Evolutionary conservation across 2,113 vertebrate species (phyloP), one percentile per base, ranked within the genome.

Genomic region (Egretta garzetta): DNA sequence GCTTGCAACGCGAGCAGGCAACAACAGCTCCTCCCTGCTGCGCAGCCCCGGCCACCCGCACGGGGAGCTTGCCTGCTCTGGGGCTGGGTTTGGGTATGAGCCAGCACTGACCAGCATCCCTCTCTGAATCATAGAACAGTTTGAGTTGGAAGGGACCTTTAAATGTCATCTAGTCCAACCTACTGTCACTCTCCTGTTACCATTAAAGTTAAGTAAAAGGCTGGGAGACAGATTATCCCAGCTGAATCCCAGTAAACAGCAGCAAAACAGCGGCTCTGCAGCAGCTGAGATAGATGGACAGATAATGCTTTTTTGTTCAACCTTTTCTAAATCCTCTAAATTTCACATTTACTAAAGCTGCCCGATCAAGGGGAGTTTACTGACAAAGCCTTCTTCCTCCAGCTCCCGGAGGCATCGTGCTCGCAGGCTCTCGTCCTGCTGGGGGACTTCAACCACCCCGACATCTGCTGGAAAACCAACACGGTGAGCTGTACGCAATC

Each of bases 1-100:
- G 26, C 21, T 13, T 63, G 41, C 70, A 72, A 39, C 66, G 39
- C 2, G 1, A 72, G 37, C 59, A 92, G 91, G 97, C 97, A 97
- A 81, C 59, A 91, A 7, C 60, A 87, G 62, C 80, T 91, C 79
- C 83, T 96, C 92, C 88, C 95, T 88, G 87, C 56, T 64, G 33
- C 59, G 8, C 55, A 79, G 86, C 66, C 55, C 58, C 3, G 12
- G 76, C 72, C 67, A 52, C 59, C 45, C 4, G 5, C 0, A 0
- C 19, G 6, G 28, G 77, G 93, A 95, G 59, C 43, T 32, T 15
- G 80, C 14, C 41, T 62, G 68, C 45, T 84, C 71, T 10, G 26
- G 49, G 94, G 74, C 58, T 59, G 81, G 75, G 8, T 26, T 75
- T 73, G 81, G 79, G 18, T 33, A 47, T 14, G 0, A 0, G 64